Base-by-base conservation (phyloP, 1,140 invertebrate genomes). In the Physella acuta region DNA sequence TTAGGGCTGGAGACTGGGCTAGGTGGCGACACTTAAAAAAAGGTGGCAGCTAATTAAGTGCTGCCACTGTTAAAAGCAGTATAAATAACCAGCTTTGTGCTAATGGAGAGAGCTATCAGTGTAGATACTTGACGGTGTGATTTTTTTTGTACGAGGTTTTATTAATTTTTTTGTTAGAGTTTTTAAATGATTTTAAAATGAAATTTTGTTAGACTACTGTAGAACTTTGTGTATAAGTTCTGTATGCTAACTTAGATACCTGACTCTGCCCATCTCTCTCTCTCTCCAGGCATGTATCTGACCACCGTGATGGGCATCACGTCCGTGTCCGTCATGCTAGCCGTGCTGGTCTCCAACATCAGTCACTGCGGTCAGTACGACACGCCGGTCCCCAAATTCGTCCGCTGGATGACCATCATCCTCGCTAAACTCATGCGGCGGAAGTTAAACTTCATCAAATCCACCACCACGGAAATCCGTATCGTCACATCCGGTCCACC, bases 261-360 rank as follows among this genome's bases (percentile, higher is more conserved):
- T 51, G 3, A 26, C 24, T 44, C 3, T 30, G 8, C 26, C 24
- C 26, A 55, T 55, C 53, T 24, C 17, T 28, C 1, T 51, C 49
- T 60, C 1, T 60, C 14, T 34, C 28, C 74, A 84, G 83, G 84
- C 20, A 82, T 85, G 28, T 85, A 85, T 65, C 72, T 85, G 64
- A 85, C 83, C 4, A 76, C 77, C 2, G 81, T 80, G 1, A 85
- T 85, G 84, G 77, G 79, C 2, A 74, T 84, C 70, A 85, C 83
- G 1, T 85, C 84, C 26, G 58, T 85, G 37, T 84, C 83, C 0
- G 83, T 85, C 33, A 76, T 85, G 28, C 71, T 85, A 44, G 85
- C 83, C 1, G 83, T 85, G 0, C 64, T 82, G 44, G 81, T 85
- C 37, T 77, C 75, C 68, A 79, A 79, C 68, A 79, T 79, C 59